phyloP scores from a whole-genome alignment of 2,113 vertebrate species.

The Planiliza haematocheilus region DNA sequence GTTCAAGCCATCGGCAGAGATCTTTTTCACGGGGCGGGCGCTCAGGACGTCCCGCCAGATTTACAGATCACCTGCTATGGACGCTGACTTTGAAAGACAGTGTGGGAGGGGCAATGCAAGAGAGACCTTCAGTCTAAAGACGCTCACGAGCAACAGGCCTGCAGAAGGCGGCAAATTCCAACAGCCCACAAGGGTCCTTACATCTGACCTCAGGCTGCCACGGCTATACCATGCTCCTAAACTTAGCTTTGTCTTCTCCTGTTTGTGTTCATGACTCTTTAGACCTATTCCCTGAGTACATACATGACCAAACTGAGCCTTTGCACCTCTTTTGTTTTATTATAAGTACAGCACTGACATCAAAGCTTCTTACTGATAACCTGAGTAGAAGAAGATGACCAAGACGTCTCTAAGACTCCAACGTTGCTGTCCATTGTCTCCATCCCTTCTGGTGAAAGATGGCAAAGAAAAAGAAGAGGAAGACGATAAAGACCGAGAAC shows the following conservation, averaged over 20 bases:
- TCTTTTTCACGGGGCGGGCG: constrained; percentile 69
- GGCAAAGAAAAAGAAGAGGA: no score
- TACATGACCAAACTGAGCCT: no score
- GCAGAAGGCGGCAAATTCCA: constrained; percentile 51
- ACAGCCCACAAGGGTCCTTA: constrained; percentile 27
- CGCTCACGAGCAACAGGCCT: constrained; percentile 23
- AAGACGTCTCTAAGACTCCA: no score
- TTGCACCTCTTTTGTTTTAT: no score
- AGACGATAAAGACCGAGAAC: no score
- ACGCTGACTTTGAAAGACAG: constrained; percentile 11
- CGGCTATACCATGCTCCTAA: constrained; percentile 47
- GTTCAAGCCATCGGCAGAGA: constrained; percentile 71
- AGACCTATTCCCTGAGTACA: no score
- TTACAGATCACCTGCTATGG: constrained; percentile 77
- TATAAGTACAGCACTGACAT: no score
- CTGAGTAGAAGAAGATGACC: no score
- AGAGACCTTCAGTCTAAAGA: constrained; percentile 30
- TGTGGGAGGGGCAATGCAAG: constrained; percentile 2
- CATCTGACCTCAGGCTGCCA: constrained; percentile 18
- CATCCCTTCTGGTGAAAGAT: no score
- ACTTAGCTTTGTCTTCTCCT: constrained; percentile 57
- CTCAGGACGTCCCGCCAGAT: constrained; percentile 71
- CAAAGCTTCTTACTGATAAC: no score
- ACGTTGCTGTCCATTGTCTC: no score
- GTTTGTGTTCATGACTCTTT: no score